Conservation (phyloP, 2,113 vertebrate species). For the Anguilla japonica region DNA sequence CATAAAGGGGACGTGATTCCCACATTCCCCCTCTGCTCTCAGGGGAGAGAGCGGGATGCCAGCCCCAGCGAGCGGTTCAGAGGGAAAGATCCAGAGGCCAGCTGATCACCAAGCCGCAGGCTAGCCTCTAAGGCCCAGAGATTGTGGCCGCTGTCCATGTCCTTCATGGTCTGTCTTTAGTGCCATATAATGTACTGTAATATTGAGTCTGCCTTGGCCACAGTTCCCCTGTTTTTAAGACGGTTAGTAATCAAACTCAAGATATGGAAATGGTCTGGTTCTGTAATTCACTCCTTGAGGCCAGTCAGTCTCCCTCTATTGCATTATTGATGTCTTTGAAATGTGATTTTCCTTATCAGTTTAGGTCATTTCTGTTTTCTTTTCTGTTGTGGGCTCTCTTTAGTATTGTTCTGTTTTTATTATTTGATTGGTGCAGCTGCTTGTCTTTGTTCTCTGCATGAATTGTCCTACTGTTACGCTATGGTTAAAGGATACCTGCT, state of each 20-base stretch:
- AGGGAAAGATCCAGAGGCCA: not conserved
- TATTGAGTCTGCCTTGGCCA: not conserved
- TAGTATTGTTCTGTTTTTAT: not conserved
- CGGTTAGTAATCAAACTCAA: not conserved
- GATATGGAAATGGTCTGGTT: not conserved
- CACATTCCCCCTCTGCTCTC: not conserved
- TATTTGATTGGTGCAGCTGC: not conserved
- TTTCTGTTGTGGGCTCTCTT: not conserved
- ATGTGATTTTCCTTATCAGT: not conserved
- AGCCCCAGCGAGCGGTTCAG: not conserved
- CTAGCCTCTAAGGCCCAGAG: not conserved
- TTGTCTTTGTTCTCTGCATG: not conserved
- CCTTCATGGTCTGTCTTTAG: not conserved
- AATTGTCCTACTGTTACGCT: no score
- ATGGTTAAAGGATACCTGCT: not conserved
- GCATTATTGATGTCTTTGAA: not conserved
- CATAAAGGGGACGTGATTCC: not conserved
- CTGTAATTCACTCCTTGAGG: not conserved
- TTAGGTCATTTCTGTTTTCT: not conserved
- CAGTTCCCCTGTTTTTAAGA: not conserved
- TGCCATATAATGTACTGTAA: not conserved
- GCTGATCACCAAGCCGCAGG: not conserved
- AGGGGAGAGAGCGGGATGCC: not conserved
- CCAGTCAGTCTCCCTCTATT: not conserved
- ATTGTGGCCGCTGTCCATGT: not conserved